Percentiles rank a stretch among this genome's conserved stretches.
Evolutionary conservation across 1,140 invertebrate genomes (phyloP).

Genomic region (Brachionus paranguensis): DNA sequence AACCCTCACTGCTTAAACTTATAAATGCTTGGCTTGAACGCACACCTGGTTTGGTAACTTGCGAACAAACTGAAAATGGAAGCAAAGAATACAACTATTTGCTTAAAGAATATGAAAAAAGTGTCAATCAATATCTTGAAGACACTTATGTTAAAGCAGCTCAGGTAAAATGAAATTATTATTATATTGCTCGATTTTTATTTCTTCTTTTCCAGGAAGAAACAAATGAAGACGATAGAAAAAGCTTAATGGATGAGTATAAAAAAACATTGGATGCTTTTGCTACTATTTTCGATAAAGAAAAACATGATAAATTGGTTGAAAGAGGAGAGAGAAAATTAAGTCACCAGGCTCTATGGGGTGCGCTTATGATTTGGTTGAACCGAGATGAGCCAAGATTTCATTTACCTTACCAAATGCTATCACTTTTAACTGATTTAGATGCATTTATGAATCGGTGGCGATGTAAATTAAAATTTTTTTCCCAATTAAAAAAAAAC

Average conservation of each 20-base stretch:
- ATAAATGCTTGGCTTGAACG: constrained; percentile 87
- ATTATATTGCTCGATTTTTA: neutral
- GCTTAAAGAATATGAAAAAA: constrained; percentile 77
- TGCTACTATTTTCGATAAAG: constrained; percentile 77
- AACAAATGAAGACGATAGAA: constrained; percentile 58
- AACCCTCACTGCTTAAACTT: constrained; percentile 74
- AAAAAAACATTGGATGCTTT: constrained; percentile 74
- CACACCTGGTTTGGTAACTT: constrained; percentile 76
- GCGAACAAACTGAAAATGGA: constrained; percentile 66
- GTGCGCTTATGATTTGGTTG: constrained; percentile 92
- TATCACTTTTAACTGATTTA: constrained; percentile 90
- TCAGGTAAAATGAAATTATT: neutral
- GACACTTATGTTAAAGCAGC: constrained; percentile 36
- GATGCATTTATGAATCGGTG: constrained; percentile 98
- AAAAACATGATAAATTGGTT: constrained; percentile 66
- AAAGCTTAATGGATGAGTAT: constrained; percentile 66
- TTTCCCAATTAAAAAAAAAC: neutral
- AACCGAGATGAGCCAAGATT: constrained; percentile 92
- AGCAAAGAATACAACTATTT: constrained; percentile 58
- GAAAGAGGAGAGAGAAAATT: constrained; percentile 72
- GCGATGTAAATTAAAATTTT: constrained; percentile 73
- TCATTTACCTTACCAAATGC: constrained; percentile 84
- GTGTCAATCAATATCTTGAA: constrained; percentile 68
- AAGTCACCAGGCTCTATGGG: constrained; percentile 81
- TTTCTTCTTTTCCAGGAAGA: constrained; percentile 57